phyloP scores from a whole-genome alignment of 2,113 vertebrate species.

The Rhynchomys soricoides region DNA sequence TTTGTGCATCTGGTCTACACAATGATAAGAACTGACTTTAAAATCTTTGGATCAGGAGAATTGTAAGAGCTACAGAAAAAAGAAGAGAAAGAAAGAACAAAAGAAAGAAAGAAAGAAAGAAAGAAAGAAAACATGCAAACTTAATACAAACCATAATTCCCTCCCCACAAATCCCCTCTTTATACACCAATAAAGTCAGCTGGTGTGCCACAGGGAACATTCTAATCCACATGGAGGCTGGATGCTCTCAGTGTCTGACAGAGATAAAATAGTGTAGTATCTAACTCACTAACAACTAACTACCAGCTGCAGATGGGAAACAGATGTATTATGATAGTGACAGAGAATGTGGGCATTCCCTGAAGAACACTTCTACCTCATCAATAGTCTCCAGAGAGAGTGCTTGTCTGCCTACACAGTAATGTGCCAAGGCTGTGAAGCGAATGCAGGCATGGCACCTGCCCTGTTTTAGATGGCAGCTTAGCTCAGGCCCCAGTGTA shows the following conservation, averaged over 20 bases:
- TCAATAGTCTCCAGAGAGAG: accelerated
- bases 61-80: background rate
- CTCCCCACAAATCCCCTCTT: background rate
- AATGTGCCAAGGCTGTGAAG: accelerated
- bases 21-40: background rate
- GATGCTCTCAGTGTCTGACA: background rate
- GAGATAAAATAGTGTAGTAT: background rate
- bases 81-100: background rate
- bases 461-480: background rate
- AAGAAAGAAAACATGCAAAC: background rate
- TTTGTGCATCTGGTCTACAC: background rate
- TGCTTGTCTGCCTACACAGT: background rate
- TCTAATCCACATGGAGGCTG: background rate
- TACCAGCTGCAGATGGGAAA: background rate
- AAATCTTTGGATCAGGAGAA: background rate
- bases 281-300: too few relatives aligned
- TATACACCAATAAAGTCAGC: background rate
- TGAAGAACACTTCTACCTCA: background rate
- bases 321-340: background rate
- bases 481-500: background rate
- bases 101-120: too few relatives aligned
- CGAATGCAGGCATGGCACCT: background rate
- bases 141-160: background rate
- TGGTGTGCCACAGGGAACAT: background rate
- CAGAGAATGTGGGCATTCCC: background rate